Evolutionary conservation across 2,888 invertebrate genomes (phyloP), one percentile per base, ranked within the genome.

Genomic region (Zygaena filipendulae): DNA sequence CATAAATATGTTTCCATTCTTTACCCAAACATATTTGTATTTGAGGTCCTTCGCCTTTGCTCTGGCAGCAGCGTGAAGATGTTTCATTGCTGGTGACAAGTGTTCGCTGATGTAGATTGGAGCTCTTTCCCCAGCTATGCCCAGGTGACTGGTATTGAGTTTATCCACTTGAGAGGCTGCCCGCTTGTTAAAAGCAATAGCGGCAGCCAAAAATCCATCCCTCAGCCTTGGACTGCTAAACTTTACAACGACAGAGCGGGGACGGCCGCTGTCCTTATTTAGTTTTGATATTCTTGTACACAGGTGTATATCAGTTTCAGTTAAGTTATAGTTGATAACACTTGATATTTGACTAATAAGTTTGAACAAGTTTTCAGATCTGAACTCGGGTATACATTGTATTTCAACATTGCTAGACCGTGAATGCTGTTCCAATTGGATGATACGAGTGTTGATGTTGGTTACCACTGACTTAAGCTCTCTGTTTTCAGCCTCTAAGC

Each of bases 51-150:
- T 42, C 4, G 36, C 37, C 16, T 25, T 37, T 3, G 12, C 13
- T 24, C 42, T 25, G 4, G 40, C 30, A 9, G 35, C 36, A 13
- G 43, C 41, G 23, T 46, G 44, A 2, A 42, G 14, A 3, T 34
- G 20, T 25, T 44, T 46, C 13, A 38, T 38, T 1, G 25, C 11
- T 10, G 44, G 40, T 8, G 40, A 39, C 1, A 47, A 39, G 28
- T 47, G 44, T 18, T 47, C 47, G 3, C 23, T 25, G 2, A 44
- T 30, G 13, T 25, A 46, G 2, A 46, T 25, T 11, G 43, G 38
- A 13, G 22, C 32, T 20, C 20, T 32, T 3, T 33, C 31, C 8
- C 40, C 39, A n/a, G 32, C 29, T 2, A 41, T 12, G 10, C 40
- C 42, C 2, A 38, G 21, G 11, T 36, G 40, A 16, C 29, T 23